Evolutionary conservation across 2,888 invertebrate genomes (phyloP).

Genomic region (Schizaphis graminum): DNA sequence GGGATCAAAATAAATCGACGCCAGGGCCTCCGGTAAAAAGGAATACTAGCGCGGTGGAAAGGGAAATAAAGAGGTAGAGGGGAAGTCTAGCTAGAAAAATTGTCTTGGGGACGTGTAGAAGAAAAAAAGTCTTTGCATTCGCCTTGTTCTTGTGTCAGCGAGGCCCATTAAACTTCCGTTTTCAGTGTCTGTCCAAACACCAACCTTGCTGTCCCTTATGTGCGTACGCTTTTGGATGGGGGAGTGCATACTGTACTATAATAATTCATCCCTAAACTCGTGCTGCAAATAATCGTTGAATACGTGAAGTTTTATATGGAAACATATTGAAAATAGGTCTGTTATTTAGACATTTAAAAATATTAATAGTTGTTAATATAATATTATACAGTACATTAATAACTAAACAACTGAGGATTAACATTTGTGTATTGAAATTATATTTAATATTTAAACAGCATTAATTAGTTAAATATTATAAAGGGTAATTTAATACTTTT

Average conservation of each 20-base stretch:
- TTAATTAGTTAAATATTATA: background rate
- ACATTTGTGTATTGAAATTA: background rate
- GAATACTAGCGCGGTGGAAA: background rate
- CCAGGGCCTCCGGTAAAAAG: slow-evolving; percentile 62
- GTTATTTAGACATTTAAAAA: background rate
- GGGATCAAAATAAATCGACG: slow-evolving; percentile 66
- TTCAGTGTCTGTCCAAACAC: slow-evolving; percentile 47
- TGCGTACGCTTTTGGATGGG: background rate
- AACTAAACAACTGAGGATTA: background rate
- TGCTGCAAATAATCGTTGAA: background rate
- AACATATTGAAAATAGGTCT: background rate
- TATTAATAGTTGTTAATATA: background rate
- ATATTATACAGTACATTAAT: background rate
- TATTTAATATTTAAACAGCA: background rate
- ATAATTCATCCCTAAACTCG: slow-evolving; percentile 40
- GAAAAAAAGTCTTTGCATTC: slow-evolving; percentile 47
- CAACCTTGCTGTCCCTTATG: background rate
- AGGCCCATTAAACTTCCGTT: slow-evolving; percentile 60
- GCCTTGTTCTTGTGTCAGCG: slow-evolving; percentile 19
- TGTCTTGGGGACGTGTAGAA: slow-evolving; percentile 33
- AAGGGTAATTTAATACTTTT: background rate
- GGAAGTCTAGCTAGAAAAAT: slow-evolving; percentile 55
- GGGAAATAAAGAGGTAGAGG: background rate
- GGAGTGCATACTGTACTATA: background rate
- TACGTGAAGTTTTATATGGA: background rate